phyloP scores from a whole-genome alignment of 2,888 invertebrate species.

The Mesochorus sp. region DNA sequence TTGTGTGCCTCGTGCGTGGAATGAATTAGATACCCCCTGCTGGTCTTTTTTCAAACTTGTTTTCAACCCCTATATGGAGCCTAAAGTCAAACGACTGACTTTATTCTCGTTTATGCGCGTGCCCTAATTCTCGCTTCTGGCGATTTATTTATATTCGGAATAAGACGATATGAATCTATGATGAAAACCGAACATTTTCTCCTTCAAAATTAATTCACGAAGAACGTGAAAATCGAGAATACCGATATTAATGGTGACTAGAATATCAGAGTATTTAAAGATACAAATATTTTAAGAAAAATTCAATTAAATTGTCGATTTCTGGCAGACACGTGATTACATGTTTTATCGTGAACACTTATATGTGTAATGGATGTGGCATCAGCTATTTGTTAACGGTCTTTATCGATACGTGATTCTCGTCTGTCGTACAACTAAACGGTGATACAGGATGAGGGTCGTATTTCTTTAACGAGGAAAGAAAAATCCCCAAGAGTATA shows the following conservation, averaged over 20 bases:
- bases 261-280: not conserved
- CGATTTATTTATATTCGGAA: conserved; percentile 36
- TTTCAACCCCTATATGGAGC: conserved; percentile 34
- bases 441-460: conserved; percentile 9
- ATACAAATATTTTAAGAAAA: too few relatives aligned
- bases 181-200: too few relatives aligned
- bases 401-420: conserved; percentile 44
- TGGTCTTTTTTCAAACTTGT: conserved; percentile 45
- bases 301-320: too few relatives aligned
- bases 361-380: not conserved
- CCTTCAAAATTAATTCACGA: too few relatives aligned
- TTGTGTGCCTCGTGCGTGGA: conserved; percentile 1
- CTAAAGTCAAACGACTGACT: conserved; percentile 17
- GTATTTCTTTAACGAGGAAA: conserved; percentile 50
- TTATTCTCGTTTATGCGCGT: conserved; percentile 32
- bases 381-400: conserved; percentile 11
- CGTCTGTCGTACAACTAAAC: conserved; percentile 35
- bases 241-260: too few relatives aligned
- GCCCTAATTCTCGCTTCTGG: conserved; percentile 2
- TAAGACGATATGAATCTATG: too few relatives aligned
- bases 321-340: too few relatives aligned
- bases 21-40: conserved; percentile 56
- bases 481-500: conserved; percentile 21
- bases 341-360: not conserved
- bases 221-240: too few relatives aligned